Percentiles rank a stretch among this genome's conserved stretches.
phyloP scores from a whole-genome alignment of 2,113 vertebrate species.

The Henicopernis longicauda region DNA sequence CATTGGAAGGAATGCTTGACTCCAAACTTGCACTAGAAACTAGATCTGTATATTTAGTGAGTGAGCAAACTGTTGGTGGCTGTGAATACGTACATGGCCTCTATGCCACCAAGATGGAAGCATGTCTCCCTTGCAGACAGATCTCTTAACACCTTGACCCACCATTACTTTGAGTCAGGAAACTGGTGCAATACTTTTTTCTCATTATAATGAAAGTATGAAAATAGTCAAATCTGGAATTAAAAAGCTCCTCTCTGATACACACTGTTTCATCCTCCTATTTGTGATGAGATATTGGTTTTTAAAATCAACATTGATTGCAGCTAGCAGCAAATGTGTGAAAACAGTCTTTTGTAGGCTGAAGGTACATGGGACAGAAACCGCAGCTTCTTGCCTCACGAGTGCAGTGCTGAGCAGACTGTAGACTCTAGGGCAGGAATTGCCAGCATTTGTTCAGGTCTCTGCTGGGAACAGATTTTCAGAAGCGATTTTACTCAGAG shows the following conservation, averaged over 20 bases:
- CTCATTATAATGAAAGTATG: neutral
- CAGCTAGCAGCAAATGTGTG: neutral
- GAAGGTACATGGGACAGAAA: neutral
- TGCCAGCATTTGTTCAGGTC: neutral
- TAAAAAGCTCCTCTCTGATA: neutral
- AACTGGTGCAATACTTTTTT: neutral
- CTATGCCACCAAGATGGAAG: constrained; percentile 50
- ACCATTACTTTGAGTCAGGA: neutral
- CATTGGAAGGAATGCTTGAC: constrained; percentile 65
- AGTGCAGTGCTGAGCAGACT: constrained; percentile 19
- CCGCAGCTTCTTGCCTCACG: constrained; percentile 6
- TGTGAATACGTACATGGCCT: neutral
- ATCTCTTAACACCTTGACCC: neutral
- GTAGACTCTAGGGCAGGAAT: neutral
- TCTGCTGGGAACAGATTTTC: neutral
- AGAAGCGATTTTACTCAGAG: neutral
- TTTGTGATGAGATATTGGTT: neutral
- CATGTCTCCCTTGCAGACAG: neutral
- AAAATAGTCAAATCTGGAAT: neutral
- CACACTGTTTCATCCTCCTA: neutral
- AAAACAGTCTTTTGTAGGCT: neutral
- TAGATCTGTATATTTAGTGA: constrained; percentile 66
- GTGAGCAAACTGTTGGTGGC: constrained; percentile 67
- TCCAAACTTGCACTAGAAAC: constrained; percentile 67
- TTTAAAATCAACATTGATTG: neutral